Percentiles rank a stretch among this genome's conserved stretches.
Evolutionary conservation across 2,113 vertebrate genomes (phyloP).

Genomic region (Madoqua kirkii): DNA sequence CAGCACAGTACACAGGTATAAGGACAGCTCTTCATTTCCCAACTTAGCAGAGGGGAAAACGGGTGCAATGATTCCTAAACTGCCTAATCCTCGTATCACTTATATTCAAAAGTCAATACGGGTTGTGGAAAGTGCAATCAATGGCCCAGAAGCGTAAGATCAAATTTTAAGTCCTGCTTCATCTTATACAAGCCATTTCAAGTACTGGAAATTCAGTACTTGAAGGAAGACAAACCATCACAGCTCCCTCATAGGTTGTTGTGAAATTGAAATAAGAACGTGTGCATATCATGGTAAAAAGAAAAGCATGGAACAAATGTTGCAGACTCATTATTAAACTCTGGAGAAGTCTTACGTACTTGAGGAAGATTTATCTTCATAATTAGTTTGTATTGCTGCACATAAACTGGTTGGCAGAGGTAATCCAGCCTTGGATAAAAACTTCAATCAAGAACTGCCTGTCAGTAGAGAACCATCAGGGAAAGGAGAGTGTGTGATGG

Average conservation of each 20-base stretch:
- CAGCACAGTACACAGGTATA: slow-evolving; percentile 1
- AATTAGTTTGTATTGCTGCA: not conserved
- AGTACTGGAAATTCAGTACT: slow-evolving; percentile 10
- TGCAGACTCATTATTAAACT: not conserved
- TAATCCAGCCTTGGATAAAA: not conserved
- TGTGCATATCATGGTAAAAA: not conserved
- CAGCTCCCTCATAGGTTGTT: not conserved
- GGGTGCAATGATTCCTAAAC: slow-evolving; percentile 2
- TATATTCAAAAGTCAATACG: slow-evolving; percentile 27
- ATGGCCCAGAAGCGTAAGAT: not conserved
- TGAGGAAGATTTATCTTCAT: not conserved
- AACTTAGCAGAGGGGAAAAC: slow-evolving; percentile 49
- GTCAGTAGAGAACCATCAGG: not conserved
- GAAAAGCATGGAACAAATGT: not conserved
- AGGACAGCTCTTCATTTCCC: slow-evolving; percentile 47
- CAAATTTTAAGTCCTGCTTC: slow-evolving; percentile 20
- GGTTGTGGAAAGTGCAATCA: not conserved
- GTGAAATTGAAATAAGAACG: not conserved
- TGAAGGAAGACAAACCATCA: not conserved
- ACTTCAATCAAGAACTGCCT: not conserved
- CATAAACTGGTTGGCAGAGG: not conserved
- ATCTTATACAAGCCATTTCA: slow-evolving; percentile 5
- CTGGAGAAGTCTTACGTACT: not conserved
- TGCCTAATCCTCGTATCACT: slow-evolving; percentile 33
- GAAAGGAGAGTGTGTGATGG: not conserved